Conservation (phyloP, 2,888 invertebrate genomes). For the Belgica antarctica region DNA sequence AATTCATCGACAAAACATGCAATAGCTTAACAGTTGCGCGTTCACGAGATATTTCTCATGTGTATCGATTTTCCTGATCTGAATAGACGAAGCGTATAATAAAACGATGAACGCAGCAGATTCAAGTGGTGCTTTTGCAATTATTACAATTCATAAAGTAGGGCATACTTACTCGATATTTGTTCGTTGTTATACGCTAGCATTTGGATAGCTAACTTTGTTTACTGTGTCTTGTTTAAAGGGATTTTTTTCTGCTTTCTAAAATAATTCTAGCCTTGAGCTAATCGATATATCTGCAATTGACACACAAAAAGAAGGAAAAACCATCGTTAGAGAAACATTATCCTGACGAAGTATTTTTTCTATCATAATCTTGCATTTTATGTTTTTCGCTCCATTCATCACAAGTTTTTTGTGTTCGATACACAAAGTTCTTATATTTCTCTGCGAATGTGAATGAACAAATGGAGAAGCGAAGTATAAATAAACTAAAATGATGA, state of each 20-base stretch:
- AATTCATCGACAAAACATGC: conserved; percentile 32
- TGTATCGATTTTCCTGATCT: conserved; percentile 19
- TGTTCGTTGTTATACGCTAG: conserved; percentile 43
- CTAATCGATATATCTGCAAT: conserved; percentile 40
- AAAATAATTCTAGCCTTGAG: conserved; percentile 7
- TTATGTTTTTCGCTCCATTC: conserved; percentile 8
- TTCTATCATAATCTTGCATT: conserved; percentile 13
- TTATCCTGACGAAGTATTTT: background rate
- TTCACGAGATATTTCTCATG: conserved; percentile 37
- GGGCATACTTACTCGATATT: conserved; percentile 32
- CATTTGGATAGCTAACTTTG: conserved; percentile 37
- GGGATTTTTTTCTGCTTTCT: no score
- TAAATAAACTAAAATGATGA: background rate
- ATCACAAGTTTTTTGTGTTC: conserved; percentile 13
- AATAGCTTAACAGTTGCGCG: background rate
- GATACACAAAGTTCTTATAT: background rate
- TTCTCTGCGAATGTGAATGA: conserved; percentile 12
- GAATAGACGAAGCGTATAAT: background rate
- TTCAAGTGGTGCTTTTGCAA: background rate
- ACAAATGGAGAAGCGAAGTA: background rate
- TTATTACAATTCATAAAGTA: no score
- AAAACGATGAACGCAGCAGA: background rate
- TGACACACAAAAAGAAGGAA: conserved; percentile 10
- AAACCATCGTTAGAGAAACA: background rate
- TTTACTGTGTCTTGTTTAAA: background rate